Conservation (phyloP, 2,797 vertebrate species). For the Hypotaenidia philippensis region DNA sequence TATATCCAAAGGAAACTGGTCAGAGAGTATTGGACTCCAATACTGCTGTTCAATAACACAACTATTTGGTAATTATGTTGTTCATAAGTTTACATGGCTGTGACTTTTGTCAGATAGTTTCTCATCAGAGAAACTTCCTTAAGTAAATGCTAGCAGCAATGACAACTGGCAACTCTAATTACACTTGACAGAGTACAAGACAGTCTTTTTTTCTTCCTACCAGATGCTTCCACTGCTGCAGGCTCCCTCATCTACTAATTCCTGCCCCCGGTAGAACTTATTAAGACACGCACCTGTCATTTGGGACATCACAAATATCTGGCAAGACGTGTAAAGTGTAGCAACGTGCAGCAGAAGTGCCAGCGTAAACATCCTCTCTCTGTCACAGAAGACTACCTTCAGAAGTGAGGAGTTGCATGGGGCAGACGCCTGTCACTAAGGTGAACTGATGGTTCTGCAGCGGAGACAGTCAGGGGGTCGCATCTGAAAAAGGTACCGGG, state of each 20-base stretch:
- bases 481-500: not conserved
- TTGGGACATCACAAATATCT: slow-evolving; percentile 61
- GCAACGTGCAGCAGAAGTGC: slow-evolving; percentile 37
- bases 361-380: slow-evolving; percentile 47
- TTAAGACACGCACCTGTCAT: slow-evolving; percentile 77
- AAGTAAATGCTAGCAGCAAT: slow-evolving; percentile 68
- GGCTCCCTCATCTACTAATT: slow-evolving; percentile 72
- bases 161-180: slow-evolving; percentile 79
- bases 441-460: slow-evolving; percentile 8
- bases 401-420: slow-evolving; percentile 18
- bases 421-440: slow-evolving; percentile 21
- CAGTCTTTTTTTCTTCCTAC: slow-evolving; percentile 69
- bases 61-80: slow-evolving; percentile 30
- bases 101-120: slow-evolving; percentile 63
- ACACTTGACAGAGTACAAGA: slow-evolving; percentile 78
- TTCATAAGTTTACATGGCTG: slow-evolving; percentile 30
- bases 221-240: slow-evolving; percentile 76
- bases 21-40: not conserved
- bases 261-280: slow-evolving; percentile 74
- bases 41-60: not conserved
- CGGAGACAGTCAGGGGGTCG: not conserved
- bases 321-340: slow-evolving; percentile 55
- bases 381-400: slow-evolving; percentile 67
- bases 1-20: not conserved
- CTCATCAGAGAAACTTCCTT: slow-evolving; percentile 72